Evolutionary conservation across 2,113 vertebrate genomes (phyloP), one percentile per base, ranked within the genome.

Genomic region (Galemys pyrenaicus): DNA sequence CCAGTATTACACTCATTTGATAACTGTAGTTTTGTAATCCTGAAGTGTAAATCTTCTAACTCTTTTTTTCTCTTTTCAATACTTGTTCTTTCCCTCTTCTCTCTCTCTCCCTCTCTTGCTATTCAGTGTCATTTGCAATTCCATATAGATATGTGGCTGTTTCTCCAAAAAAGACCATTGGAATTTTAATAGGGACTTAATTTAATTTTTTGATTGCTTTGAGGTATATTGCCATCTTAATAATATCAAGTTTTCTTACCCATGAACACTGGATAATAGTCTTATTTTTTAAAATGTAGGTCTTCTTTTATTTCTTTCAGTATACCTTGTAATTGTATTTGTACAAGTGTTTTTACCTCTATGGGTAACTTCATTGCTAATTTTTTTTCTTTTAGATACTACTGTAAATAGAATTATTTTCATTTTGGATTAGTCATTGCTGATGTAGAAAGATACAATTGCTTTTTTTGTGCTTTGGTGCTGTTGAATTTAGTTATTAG

Each of bases 291-390:
- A 8, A 10, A 16, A 67, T 67, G 49, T 73, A 83, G 44, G 28
- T 64, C 13, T 79, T 83, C 12, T 44, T 65, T 49, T 35, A 30
- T 62, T 75, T 85, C 13, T 77, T 95, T 44, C 37, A 62, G 39
- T 80, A 58, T 41, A 28, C 65, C 91, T 87, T 84, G 13, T n/a
- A 65, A n/a, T 81, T 56, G 20, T 87, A 93, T 67, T n/a, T 32
- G 2, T 64, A 41, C 51, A 35, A 70, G 11, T 6, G 35, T 12
- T 51, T 93, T 88, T 6, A 85, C 13, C 11, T 91, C 35, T 46
- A 35, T 32, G n/a, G 9, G 80, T 91, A 85, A 65, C 56, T 85
- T 92, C 87, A 94, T 94, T 92, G 19, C 39, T 82, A 30, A 26
- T 3, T 56, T 87, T 79, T 71, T 39, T 73, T 81, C 3, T 88